Evolutionary conservation across 2,888 invertebrate genomes (phyloP), one percentile per base, ranked within the genome.

Genomic region (Leptodirus hochenwartii): DNA sequence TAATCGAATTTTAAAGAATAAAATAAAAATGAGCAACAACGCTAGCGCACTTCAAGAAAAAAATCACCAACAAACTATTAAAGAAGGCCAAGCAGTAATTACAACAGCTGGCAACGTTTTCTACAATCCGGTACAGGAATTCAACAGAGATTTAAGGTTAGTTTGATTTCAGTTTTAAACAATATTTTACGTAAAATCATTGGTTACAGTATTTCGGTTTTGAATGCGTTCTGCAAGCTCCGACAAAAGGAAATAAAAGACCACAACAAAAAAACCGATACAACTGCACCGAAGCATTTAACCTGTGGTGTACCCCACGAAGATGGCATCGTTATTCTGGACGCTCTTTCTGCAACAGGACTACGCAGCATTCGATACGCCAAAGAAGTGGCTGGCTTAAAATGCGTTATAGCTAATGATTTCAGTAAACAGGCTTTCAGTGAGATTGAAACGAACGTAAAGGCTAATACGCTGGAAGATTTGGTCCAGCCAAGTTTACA

Each of bases 81-180:
- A 55, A 29, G 91, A 91, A 59, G 87, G 88, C 1, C 62, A 70
- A 43, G 85, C 88, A 0, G 69, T 71, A 48, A 75, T 90, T 36
- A 56, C 69, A 30, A 65, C 80, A 2, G 60, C 62, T 25, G 73
- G 76, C 20, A 75, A 77, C 48, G 91, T 96, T 0, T 98, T 98
- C 56, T 98, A 98, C 50, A 98, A 98, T 58, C 87, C 95, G 1
- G 96, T 96, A 2, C 93, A 95, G 55, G 91, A 98, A 54, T 98
- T 98, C 47, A 98, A 99, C 53, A 66, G 98, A 38, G 98, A 98
- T 58, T 59, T 99, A 28, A 80, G 74, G 64, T 64, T 28, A 17
- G 27, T 13, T 13, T n/a, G 26, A 5, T 26, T 8, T 12, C 8
- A 5, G 15, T 12, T 5, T 12, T 5, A 23, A 23, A 23, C 4